Evolutionary conservation across 1,140 invertebrate genomes (phyloP).

Genomic region (Ruditapes philippinarum): DNA sequence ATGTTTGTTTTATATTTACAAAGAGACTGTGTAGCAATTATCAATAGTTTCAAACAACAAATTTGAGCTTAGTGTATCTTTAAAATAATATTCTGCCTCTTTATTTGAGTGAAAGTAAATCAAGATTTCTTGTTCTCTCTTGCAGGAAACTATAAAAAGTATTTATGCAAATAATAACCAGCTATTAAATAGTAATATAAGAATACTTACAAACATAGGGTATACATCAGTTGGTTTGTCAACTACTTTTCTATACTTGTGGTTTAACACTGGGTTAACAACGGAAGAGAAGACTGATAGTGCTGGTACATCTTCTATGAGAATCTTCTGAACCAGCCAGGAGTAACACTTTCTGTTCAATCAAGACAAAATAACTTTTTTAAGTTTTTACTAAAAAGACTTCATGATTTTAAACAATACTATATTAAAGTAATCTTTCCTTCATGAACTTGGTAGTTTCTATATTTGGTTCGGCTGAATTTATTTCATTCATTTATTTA

Average conservation of each 20-base stretch:
- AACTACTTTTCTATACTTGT: slow-evolving; percentile 40
- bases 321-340: slow-evolving; percentile 54
- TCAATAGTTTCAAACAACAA: too few relatives aligned
- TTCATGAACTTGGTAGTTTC: too few relatives aligned
- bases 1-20: too few relatives aligned
- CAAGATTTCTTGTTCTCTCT: slow-evolving; percentile 21
- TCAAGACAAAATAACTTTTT: not conserved
- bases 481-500: too few relatives aligned
- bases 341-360: slow-evolving; percentile 29
- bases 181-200: too few relatives aligned
- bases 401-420: too few relatives aligned
- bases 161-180: not conserved
- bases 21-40: too few relatives aligned
- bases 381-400: not conserved
- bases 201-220: slow-evolving; percentile 48
- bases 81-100: slow-evolving; percentile 1
- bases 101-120: not conserved
- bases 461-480: too few relatives aligned
- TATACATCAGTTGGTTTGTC: slow-evolving; percentile 16
- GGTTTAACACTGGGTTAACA: slow-evolving; percentile 9
- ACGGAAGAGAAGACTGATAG: slow-evolving; percentile 10
- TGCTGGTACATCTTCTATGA: slow-evolving; percentile 32
- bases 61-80: too few relatives aligned
- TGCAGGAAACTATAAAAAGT: not conserved
- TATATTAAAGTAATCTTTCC: too few relatives aligned